phyloP scores from a whole-genome alignment of 35 echinoderm and acorn worm species.

The Heliocidaris tuberculata region DNA sequence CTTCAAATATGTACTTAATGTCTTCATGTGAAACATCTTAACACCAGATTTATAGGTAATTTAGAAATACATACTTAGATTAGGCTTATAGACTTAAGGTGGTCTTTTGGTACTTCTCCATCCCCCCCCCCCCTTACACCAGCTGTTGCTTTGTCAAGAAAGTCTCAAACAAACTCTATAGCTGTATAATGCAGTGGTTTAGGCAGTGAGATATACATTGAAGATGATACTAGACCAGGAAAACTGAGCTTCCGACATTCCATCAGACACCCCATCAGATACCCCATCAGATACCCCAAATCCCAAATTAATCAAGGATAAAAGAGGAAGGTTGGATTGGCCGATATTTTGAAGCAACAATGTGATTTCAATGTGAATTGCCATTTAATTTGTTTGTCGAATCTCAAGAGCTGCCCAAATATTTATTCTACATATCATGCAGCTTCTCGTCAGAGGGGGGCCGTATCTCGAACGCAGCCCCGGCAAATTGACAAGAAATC shows the following conservation, averaged over 20 bases:
- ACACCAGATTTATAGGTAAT: too few species aligned
- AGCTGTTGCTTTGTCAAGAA: not conserved
- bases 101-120: too few species aligned
- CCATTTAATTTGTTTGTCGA: conserved; percentile 4
- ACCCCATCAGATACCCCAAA: too few species aligned
- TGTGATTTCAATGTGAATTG: conserved; percentile 17
- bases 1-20: too few species aligned
- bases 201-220: not conserved
- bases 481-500: not conserved
- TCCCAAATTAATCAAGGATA: not conserved
- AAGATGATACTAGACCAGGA: not conserved
- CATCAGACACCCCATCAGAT: too few species aligned
- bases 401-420: not conserved
- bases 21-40: too few species aligned
- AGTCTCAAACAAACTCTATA: not conserved
- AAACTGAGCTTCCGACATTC: not conserved
- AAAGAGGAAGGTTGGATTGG: not conserved
- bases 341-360: not conserved
- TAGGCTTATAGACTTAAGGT: too few species aligned
- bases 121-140: too few species aligned
- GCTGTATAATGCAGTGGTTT: not conserved
- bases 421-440: conserved; percentile 4
- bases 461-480: not conserved
- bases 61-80: too few species aligned
- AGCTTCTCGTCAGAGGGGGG: not conserved